Base-by-base conservation (phyloP, 2,888 invertebrate species). In the Achlya flavicornis region DNA sequence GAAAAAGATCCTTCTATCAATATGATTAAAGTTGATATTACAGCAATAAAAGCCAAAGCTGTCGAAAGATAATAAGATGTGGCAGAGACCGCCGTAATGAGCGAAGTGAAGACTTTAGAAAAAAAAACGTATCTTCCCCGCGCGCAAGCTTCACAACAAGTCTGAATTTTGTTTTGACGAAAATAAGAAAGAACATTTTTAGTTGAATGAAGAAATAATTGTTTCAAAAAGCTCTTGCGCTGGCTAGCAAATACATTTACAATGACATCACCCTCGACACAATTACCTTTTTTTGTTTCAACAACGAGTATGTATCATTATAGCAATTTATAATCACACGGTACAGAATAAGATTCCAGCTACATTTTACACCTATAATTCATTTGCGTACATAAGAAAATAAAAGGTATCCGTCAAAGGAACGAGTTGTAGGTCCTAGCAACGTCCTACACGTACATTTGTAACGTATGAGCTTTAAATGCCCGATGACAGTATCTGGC, bases 391-490 rank as follows among this genome's bases (percentile, higher is more conserved):
- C 84, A 85, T 78, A 79, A 85, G 83, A 89, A 83, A 90, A 90
- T 81, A 83, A 84, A 83, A 81, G 80, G 73, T 74, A 78, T 81
- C 78, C 74, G 77, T 80, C 79, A 79, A 76, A 59, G 70, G 63
- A 83, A 82, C 83, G 76, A 80, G 83, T 84, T 83, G 80, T 79
- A 76, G 74, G 73, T 64, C 74, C 75, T 74, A 65, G 78, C 78
- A 53, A 77, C 88, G 85, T 86, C 89, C 88, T 90, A 89, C 90
- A 89, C 86, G 83, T 86, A 87, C 89, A 89, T 88, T 87, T 84
- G 87, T 91, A 89, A 89, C 86, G 80, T 90, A 90, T 86, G 88
- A 86, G 87, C 88, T 87, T 92, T 91, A 91, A 91, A 91, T 89
- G 85, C 84, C 81, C 88, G 91, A 91, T 85, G 91, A 92, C 92